Evolutionary conservation across 2,888 invertebrate species (phyloP).

Genomic region (Patella depressa): DNA sequence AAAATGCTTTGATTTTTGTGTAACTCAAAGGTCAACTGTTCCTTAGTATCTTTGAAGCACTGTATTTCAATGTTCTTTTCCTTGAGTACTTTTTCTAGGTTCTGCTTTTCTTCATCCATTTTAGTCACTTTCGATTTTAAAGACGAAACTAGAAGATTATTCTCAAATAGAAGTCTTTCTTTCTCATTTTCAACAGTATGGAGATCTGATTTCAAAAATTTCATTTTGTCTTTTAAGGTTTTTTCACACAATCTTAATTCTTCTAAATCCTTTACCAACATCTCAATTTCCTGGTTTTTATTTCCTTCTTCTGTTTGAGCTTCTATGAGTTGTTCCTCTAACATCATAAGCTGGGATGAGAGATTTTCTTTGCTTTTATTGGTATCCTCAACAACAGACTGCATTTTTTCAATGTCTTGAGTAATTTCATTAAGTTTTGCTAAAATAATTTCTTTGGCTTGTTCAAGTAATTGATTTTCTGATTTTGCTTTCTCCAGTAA

Average conservation of each 20-base stretch:
- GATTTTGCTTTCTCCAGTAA: constrained; percentile 13
- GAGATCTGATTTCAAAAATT: constrained; percentile 10
- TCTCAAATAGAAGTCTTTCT: constrained; percentile 12
- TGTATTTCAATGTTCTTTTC: constrained; percentile 26
- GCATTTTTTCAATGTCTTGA: constrained; percentile 9
- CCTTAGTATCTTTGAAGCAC: constrained; percentile 28
- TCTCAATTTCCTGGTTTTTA: background rate
- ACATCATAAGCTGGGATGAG: background rate
- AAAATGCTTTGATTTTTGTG: background rate
- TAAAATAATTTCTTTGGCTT: constrained; percentile 15
- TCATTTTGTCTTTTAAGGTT: constrained; percentile 14
- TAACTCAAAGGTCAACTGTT: constrained; percentile 12
- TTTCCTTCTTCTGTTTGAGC: background rate
- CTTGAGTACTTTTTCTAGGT: constrained; percentile 27
- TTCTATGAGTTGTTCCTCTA: background rate
- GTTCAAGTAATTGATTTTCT: background rate
- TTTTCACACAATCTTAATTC: background rate
- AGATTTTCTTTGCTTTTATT: constrained; percentile 9
- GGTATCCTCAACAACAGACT: constrained; percentile 10
- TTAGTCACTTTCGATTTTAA: background rate
- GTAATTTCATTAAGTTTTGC: background rate
- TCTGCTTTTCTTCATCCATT: constrained; percentile 14
- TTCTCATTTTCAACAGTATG: background rate
- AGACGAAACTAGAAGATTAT: background rate
- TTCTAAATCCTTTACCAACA: constrained; percentile 6